Evolutionary conservation across 2,888 invertebrate genomes (phyloP).

Genomic region (Pachymerium ferrugineum): DNA sequence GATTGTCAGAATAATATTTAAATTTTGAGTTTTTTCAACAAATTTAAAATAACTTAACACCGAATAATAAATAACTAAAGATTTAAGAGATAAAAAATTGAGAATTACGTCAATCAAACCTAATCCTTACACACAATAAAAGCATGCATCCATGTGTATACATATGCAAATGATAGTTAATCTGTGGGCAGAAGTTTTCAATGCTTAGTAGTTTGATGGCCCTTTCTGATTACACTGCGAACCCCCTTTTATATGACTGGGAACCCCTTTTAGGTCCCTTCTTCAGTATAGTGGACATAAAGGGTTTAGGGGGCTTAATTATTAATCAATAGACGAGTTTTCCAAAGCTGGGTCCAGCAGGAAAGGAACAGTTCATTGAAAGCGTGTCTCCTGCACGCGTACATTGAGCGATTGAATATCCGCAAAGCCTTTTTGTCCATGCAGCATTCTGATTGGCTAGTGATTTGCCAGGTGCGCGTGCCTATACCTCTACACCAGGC

Average conservation of each 20-base stretch:
- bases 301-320: not conserved
- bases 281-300: not conserved
- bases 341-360: not conserved
- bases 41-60: no score
- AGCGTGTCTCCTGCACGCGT: constrained; percentile 9
- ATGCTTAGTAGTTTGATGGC: not conserved
- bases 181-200: not conserved
- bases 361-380: constrained; percentile 8
- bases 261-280: not conserved
- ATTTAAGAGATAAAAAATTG: no score
- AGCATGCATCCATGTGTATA: not conserved
- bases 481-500: not conserved
- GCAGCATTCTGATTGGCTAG: not conserved
- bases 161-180: not conserved
- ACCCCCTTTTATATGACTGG: not conserved
- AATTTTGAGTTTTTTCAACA: no score
- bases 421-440: not conserved
- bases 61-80: no score
- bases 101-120: not conserved
- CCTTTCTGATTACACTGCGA: not conserved
- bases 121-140: not conserved
- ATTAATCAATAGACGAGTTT: constrained; percentile 9
- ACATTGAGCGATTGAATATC: constrained; percentile 4
- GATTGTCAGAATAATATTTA: no score
- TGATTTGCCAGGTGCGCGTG: not conserved